These are phyloP conservation scores for Bombycilla garrulus DNA, from an alignment of 2,113 vertebrate species.

Conservation along the genomic window DNA sequence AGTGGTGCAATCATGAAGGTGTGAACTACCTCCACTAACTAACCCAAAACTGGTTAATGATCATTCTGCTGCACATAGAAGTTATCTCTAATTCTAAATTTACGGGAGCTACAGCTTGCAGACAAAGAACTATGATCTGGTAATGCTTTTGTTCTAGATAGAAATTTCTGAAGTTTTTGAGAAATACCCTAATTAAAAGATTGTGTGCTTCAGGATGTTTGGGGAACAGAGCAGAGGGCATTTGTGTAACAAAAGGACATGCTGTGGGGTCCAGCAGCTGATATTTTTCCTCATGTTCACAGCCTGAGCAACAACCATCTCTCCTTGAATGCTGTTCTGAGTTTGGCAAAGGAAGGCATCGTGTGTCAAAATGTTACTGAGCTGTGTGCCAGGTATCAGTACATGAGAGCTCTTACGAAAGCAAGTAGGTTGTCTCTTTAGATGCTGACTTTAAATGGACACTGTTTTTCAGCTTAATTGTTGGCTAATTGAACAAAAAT, in stretches of 20 bases:
- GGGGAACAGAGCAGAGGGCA: background rate
- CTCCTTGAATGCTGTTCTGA: slow-evolving; percentile 23
- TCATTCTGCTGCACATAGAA: background rate
- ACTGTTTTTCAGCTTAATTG: background rate
- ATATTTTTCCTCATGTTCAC: background rate
- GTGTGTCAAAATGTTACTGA: background rate
- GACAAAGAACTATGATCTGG: background rate
- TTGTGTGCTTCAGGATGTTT: background rate
- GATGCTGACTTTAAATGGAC: background rate
- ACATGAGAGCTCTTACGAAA: background rate
- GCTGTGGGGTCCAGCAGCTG: background rate
- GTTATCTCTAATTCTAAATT: background rate
- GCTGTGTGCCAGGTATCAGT: slow-evolving; percentile 57
- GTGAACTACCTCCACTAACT: background rate
- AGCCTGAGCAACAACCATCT: slow-evolving; percentile 71
- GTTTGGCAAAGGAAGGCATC: slow-evolving; percentile 48
- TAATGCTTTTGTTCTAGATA: background rate
- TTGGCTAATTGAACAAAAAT: background rate
- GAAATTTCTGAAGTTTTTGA: background rate
- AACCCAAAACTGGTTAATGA: background rate
- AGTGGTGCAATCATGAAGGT: background rate
- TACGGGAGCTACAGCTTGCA: background rate
- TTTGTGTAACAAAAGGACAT: background rate
- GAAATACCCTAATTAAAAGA: background rate
- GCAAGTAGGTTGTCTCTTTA: background rate